Conservation (phyloP, 2,888 invertebrate species). For the Ernsta delagoae region DNA sequence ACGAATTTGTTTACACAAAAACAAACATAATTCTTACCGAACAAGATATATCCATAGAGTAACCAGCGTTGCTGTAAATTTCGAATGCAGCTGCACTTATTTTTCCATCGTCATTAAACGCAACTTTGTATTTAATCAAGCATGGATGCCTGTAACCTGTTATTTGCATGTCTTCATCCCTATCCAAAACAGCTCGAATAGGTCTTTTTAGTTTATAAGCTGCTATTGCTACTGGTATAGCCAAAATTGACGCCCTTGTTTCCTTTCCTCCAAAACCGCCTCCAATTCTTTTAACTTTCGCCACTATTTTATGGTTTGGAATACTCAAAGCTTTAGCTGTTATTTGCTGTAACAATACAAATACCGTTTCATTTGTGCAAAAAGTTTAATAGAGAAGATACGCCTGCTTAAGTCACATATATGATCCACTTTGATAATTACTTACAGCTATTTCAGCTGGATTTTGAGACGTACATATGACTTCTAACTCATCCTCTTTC, state of each 20-base stretch:
- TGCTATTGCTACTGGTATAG: conserved; percentile 89
- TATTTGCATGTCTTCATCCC: conserved; percentile 94
- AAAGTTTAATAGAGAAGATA: not conserved
- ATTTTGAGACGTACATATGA: conserved; percentile 92
- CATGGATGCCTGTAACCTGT: conserved; percentile 93
- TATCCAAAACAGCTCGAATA: conserved; percentile 90
- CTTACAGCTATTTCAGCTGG: conserved; percentile 89
- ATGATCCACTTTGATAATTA: conserved; percentile 10
- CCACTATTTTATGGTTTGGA: conserved; percentile 87
- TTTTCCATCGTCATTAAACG: conserved; percentile 88
- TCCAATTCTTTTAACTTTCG: conserved; percentile 91
- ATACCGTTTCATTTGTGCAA: not conserved
- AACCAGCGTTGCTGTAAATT: conserved; percentile 90
- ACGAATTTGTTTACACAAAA: too few relatives aligned
- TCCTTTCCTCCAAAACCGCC: conserved; percentile 97
- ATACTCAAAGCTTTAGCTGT: conserved; percentile 86
- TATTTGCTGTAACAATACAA: conserved; percentile 74
- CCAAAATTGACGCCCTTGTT: conserved; percentile 85
- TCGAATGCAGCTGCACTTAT: conserved; percentile 86
- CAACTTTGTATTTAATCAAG: conserved; percentile 90
- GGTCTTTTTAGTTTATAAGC: conserved; percentile 89
- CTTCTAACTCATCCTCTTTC: conserved; percentile 93
- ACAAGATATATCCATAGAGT: conserved; percentile 88
- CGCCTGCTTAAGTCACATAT: too few relatives aligned
- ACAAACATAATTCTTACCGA: conserved; percentile 56